These are phyloP conservation scores for Coilia nasus DNA, from an alignment of 2,797 vertebrate genomes.

Conservation along the genomic window DNA sequence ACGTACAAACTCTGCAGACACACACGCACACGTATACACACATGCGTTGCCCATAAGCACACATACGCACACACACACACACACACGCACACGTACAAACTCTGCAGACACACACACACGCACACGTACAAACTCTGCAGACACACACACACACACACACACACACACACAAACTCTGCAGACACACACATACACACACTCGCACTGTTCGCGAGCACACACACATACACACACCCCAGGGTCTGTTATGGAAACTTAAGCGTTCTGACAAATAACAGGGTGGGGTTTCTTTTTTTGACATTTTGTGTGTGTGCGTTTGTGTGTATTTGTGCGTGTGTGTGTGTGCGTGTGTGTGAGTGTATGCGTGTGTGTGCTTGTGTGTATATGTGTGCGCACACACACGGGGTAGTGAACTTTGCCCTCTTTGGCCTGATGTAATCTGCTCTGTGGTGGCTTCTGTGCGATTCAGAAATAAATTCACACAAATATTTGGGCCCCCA, in stretches of 20 bases:
- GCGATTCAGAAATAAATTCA: not conserved
- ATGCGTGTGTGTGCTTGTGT: no score
- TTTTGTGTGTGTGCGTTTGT: not conserved
- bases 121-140: no score
- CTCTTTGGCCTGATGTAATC: not conserved
- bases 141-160: no score
- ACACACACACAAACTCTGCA: not conserved
- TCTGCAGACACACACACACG: no score
- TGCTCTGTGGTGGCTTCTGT: not conserved
- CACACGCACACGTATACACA: no score
- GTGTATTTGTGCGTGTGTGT: no score
- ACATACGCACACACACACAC: no score
- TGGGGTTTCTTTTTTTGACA: conserved; percentile 3
- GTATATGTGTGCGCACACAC: no score
- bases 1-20: not conserved
- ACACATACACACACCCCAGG: not conserved
- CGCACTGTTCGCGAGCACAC: not conserved
- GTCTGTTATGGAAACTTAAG: conserved; percentile 33
- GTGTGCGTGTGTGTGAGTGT: no score
- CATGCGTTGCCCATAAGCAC: no score
- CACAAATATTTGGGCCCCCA: conserved; percentile 1
- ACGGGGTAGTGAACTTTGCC: not conserved
- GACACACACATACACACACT: not conserved
- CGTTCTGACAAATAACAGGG: conserved; percentile 27
- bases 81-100: no score